Evolutionary conservation across 2,113 vertebrate species (phyloP), one percentile per base, ranked within the genome.

Genomic region (Phylloscopus trochilus): DNA sequence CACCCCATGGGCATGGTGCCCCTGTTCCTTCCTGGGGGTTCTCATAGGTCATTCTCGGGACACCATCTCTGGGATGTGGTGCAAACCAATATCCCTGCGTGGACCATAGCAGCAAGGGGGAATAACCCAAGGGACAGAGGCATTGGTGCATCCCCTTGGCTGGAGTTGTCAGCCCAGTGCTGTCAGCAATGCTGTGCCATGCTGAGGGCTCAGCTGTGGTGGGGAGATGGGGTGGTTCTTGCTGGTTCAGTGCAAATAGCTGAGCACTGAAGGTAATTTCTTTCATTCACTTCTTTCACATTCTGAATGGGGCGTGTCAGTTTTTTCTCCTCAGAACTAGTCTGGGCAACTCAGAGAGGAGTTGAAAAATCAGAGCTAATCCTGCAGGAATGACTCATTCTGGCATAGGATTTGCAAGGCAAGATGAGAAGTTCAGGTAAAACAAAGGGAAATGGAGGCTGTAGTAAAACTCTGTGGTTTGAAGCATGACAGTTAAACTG

Each of bases 261-360:
- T 91, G 62, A 68, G 55, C 68, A 88, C 63, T 64, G 59, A 20
- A 83, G n/a, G 67, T 92, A 35, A 86, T 94, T 96, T 91, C 70
- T 94, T 93, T 93, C 83, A 90, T 62, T 83, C 74, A 56, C 44
- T 89, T 72, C 62, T 89, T 89, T 51, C 49, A 68, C 43, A 51
- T 78, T 68, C 86, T 96, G 89, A 90, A 74, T 75, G 76, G 94
- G 92, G 92, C 87, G 83, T 91, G 89, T 94, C 62, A 24, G 15
- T 85, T 93, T 96, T 91, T 93, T 90, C 94, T 92, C 53, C 21
- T 92, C 83, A 92, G 85, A 94, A 97, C 97, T 96, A 97, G 97
- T 97, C 92, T 27, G 86, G 96, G 95, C 92, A 96, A 72, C 94
- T 73, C 74, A 72, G 66, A 90, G 84, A 51, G 15, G 51, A 84